Evolutionary conservation across 2,888 invertebrate genomes (phyloP).

Genomic region (Drosophila suboccidentalis): DNA sequence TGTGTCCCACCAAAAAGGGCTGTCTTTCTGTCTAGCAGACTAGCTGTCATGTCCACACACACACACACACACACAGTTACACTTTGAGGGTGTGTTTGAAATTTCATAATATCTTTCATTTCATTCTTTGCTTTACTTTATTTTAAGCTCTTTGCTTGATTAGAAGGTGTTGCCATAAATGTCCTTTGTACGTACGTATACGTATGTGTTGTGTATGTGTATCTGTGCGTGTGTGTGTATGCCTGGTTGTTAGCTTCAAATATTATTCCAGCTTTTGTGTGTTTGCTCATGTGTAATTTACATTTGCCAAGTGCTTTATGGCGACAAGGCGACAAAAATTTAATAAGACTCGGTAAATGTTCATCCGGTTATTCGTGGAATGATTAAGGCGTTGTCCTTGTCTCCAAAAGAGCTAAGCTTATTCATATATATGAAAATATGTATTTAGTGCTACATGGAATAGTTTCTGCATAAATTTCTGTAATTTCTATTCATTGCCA

Average conservation of each 20-base stretch:
- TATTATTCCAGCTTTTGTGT: conserved; percentile 64
- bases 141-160: conserved; percentile 81
- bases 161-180: conserved; percentile 81
- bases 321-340: conserved; percentile 64
- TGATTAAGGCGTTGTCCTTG: conserved; percentile 23
- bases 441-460: background rate
- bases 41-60: conserved; percentile 15
- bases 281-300: conserved; percentile 72
- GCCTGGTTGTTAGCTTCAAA: conserved; percentile 49
- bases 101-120: conserved; percentile 80
- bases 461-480: conserved; percentile 11
- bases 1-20: conserved; percentile 34
- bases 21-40: conserved; percentile 40
- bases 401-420: background rate
- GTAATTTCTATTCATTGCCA: conserved; percentile 8
- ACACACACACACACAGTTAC: conserved; percentile 12
- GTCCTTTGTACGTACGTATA: conserved; percentile 42
- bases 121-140: conserved; percentile 80
- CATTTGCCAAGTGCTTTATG: conserved; percentile 71
- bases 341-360: conserved; percentile 66
- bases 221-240: conserved; percentile 21
- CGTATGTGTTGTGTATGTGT: background rate
- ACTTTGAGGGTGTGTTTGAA: conserved; percentile 72
- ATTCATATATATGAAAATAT: conserved; percentile 4
- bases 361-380: conserved; percentile 12